These are phyloP conservation scores for Nycteola revayana DNA, from an alignment of 2,888 invertebrate species.

Conservation along the genomic window DNA sequence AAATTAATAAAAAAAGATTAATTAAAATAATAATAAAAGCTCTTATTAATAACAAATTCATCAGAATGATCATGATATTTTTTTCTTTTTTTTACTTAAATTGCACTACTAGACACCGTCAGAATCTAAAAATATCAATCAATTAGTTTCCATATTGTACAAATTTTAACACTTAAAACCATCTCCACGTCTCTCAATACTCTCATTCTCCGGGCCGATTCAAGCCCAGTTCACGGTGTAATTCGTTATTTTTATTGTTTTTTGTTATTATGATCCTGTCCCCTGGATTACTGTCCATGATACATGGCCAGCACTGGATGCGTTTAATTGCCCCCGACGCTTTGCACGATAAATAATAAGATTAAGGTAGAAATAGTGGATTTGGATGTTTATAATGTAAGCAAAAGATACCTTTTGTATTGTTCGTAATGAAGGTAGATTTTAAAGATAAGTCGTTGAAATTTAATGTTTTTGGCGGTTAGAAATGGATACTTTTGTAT, in stretches of 20 bases:
- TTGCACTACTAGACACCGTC: too few species aligned
- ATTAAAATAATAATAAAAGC: too few species aligned
- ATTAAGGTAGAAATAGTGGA: slow-evolving; percentile 68
- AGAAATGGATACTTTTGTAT: too few species aligned
- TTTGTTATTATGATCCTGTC: slow-evolving; percentile 81
- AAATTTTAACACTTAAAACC: too few species aligned
- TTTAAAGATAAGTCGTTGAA: neutral
- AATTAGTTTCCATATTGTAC: too few species aligned
- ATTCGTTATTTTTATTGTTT: slow-evolving; percentile 82
- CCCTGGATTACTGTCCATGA: slow-evolving; percentile 73
- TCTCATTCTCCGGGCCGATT: slow-evolving; percentile 56
- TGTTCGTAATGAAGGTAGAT: neutral
- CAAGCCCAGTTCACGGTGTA: slow-evolving; percentile 72
- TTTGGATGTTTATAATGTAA: slow-evolving; percentile 45
- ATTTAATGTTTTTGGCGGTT: too few species aligned
- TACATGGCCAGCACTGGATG: slow-evolving; percentile 74
- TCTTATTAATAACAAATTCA: too few species aligned
- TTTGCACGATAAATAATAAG: slow-evolving; percentile 74
- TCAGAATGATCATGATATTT: too few species aligned
- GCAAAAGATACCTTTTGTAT: slow-evolving; percentile 28
- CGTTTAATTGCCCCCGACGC: slow-evolving; percentile 77
- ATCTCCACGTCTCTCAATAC: slow-evolving; percentile 37
- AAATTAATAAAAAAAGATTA: too few species aligned
- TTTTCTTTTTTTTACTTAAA: too few species aligned
- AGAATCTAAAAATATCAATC: too few species aligned